These are phyloP conservation scores for Erpetoichthys calabaricus DNA, from an alignment of 2,797 vertebrate genomes.

Conservation along the genomic window DNA sequence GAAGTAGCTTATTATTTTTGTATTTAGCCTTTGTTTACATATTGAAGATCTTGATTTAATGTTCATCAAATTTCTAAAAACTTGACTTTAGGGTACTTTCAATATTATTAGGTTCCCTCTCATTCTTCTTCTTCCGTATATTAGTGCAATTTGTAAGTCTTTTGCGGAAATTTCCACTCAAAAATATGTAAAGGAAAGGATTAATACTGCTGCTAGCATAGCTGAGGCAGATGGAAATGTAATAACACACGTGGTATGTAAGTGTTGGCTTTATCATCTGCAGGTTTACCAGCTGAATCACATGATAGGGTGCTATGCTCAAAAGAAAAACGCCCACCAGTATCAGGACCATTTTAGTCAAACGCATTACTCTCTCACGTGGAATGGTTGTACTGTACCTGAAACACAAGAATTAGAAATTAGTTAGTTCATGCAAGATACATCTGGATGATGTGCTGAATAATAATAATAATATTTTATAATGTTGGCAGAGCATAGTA, in stretches of 20 bases:
- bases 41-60: no score
- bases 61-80: slow-evolving; percentile 14
- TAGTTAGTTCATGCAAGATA: neutral
- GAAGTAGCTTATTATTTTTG: no score
- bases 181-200: slow-evolving; percentile 39
- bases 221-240: slow-evolving; percentile 40
- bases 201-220: slow-evolving; percentile 39
- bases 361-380: slow-evolving; percentile 28
- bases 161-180: slow-evolving; percentile 41
- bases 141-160: slow-evolving; percentile 15
- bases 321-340: slow-evolving; percentile 30
- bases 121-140: slow-evolving; percentile 10
- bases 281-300: slow-evolving; percentile 39
- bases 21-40: no score
- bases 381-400: slow-evolving; percentile 30
- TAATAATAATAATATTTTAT: no score
- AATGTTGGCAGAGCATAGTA: no score
- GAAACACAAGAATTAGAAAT: slow-evolving; percentile 13
- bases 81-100: slow-evolving; percentile 24
- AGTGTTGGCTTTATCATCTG: slow-evolving; percentile 24
- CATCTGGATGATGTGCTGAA: neutral
- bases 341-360: slow-evolving; percentile 36
- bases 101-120: slow-evolving; percentile 17
- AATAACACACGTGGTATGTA: slow-evolving; percentile 36
- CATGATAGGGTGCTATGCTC: slow-evolving; percentile 31